Evolutionary conservation across 2,113 vertebrate species (phyloP), one percentile per base, ranked within the genome.

Genomic region (Ranitomeya imitator): DNA sequence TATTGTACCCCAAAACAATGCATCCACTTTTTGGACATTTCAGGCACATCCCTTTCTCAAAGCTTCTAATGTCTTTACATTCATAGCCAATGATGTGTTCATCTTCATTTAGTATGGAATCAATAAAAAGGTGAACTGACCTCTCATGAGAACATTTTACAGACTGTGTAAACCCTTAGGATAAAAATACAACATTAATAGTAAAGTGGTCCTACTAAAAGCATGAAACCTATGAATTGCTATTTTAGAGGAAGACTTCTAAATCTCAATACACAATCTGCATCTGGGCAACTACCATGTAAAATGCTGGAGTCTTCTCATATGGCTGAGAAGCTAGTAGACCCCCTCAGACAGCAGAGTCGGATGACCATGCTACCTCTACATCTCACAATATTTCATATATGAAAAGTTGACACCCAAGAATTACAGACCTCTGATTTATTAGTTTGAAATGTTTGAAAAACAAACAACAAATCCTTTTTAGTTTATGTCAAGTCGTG

Each of bases 101-200:
- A 88, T 96, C 91, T 0, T 93, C 86, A 71, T 98, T 96, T 69
- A 95, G 92, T 85, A 99, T 79, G 0, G 98, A 99, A 93, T 99
- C 98, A 0, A 99, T 97, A 92, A 99, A 98, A 15, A 99, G 95
- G 85, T 99, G 96, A 51, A 99, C 97, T 0, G 98, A 97, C 10
- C 97, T 94, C 92, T 98, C 97, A 0, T 99, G 98, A 77, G 97
- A 95, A 55, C 98, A 99, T 84, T 99, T 99, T 89, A 99, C 95
- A 4, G 97, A 96, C 93, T 97, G 94, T 86, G 95, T 85, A 78
- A 99, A 96, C 51, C 96, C 98, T 99, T 90, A 11, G 21, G 23
- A 63, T 26, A 14, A 86, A 79, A 67, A 52, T 3, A 3, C 71
- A 74, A 19, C 9, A 76, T 76, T 76, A 45, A 76, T 37, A 26